Conservation (phyloP, 92 coral and sea anemone genomes). For the Paragorgia papillata region DNA sequence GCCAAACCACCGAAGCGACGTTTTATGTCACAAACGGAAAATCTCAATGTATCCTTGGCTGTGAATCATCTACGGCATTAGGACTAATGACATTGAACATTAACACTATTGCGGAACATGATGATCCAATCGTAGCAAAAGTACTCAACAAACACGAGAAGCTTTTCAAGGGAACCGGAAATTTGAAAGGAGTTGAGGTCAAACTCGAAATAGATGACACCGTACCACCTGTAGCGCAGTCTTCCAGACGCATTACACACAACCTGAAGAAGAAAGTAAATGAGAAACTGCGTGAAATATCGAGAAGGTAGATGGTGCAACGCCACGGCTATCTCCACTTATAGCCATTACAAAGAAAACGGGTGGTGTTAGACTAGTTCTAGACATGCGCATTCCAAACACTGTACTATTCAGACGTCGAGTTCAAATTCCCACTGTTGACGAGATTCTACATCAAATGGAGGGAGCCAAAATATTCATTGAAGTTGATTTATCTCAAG, state of each 20-base stretch:
- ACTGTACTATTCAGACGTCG: conserved; percentile 43
- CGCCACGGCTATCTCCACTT: too few species aligned
- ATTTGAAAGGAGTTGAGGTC: conserved; percentile 49
- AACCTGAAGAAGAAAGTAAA: too few species aligned
- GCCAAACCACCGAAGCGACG: conserved; percentile 44
- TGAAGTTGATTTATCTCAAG: conserved; percentile 58
- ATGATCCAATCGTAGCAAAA: conserved; percentile 19
- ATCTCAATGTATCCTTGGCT: conserved; percentile 47
- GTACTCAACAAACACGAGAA: conserved; percentile 44
- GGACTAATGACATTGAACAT: conserved; percentile 47
- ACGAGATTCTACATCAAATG: conserved; percentile 57
- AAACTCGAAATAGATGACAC: conserved; percentile 55
- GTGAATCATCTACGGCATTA: conserved; percentile 40
- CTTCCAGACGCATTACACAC: too few species aligned
- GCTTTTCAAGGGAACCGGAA: conserved; percentile 57
- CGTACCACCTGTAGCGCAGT: conserved; percentile 52
- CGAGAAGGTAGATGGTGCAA: background rate
- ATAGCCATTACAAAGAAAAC: too few species aligned
- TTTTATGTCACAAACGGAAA: conserved; percentile 18
- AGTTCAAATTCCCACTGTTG: conserved; percentile 63
- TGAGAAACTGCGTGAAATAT: conserved; percentile 42
- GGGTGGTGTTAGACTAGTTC: conserved; percentile 55
- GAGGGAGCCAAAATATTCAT: conserved; percentile 59
- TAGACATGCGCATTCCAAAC: conserved; percentile 62
- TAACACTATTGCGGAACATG: conserved; percentile 27